Percentiles rank a stretch among this genome's conserved stretches.
These are phyloP conservation scores for Drosophila yooni DNA, from an alignment of 2,888 invertebrate genomes.

Conservation along the genomic window DNA sequence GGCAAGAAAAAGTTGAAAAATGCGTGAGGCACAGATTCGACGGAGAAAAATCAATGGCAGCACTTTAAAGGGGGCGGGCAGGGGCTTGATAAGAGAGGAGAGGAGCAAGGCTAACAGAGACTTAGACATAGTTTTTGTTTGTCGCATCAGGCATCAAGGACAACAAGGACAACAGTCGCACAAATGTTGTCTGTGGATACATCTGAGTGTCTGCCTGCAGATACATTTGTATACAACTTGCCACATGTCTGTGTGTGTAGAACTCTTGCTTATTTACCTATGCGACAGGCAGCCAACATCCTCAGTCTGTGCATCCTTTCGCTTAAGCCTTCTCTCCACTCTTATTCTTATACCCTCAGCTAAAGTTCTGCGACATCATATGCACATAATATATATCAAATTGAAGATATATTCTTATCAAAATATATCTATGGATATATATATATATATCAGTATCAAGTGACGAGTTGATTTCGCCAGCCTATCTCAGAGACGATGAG, in stretches of 20 bases:
- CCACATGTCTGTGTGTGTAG: conserved; percentile 21
- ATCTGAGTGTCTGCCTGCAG: conserved; percentile 22
- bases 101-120: conserved; percentile 3
- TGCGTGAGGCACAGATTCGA: conserved; percentile 25
- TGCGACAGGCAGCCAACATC: conserved; percentile 56
- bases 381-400: neutral
- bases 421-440: neutral
- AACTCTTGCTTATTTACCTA: conserved; percentile 78
- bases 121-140: conserved; percentile 28
- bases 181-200: conserved; percentile 53
- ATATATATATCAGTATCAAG: neutral
- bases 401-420: neutral
- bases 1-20: conserved; percentile 45
- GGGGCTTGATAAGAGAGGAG: neutral
- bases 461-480: neutral
- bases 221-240: conserved; percentile 1
- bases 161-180: conserved; percentile 51
- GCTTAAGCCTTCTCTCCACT: conserved; percentile 20
- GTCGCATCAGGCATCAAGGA: conserved; percentile 43
- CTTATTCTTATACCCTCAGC: neutral
- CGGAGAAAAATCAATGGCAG: conserved; percentile 49
- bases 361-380: neutral
- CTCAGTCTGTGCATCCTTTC: conserved; percentile 31
- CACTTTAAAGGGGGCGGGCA: conserved; percentile 23
- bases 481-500: rapidly evolving